These are phyloP conservation scores for Leucozona laternaria DNA, from an alignment of 2,888 invertebrate genomes.

Conservation along the genomic window DNA sequence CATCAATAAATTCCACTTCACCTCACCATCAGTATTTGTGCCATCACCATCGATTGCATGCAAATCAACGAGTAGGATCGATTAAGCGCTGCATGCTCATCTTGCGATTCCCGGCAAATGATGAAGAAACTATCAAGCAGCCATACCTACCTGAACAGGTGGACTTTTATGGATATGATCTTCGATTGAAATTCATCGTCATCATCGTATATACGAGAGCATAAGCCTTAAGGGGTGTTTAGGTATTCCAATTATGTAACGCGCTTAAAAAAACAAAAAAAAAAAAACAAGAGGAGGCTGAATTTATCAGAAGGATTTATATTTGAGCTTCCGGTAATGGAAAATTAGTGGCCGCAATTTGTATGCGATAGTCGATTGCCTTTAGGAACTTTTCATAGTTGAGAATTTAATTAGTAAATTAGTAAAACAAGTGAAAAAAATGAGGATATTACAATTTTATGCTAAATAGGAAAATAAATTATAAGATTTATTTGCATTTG, in stretches of 20 bases:
- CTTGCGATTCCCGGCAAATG: conserved; percentile 16
- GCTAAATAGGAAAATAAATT: neutral
- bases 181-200: conserved; percentile 69
- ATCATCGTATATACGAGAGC: conserved; percentile 19
- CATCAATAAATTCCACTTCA: conserved; percentile 43
- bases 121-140: conserved; percentile 1
- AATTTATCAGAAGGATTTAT: conserved; percentile 28
- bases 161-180: conserved; percentile 69
- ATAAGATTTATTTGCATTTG: neutral
- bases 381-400: conserved; percentile 21
- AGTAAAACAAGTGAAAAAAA: neutral
- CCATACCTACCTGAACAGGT: conserved; percentile 68
- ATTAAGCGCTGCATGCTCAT: conserved; percentile 50
- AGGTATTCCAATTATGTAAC: conserved; percentile 75
- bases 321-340: conserved; percentile 56
- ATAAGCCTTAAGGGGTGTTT: conserved; percentile 44
- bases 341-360: conserved; percentile 30
- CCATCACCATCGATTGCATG: conserved; percentile 57
- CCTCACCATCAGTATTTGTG: conserved; percentile 26
- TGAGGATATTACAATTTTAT: conserved; percentile 18
- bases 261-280: neutral
- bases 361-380: conserved; percentile 4
- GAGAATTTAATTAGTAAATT: conserved; percentile 38
- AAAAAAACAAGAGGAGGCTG: conserved; percentile 24
- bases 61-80: conserved; percentile 69